These are phyloP conservation scores for Mustela nigripes DNA, from an alignment of 2,113 vertebrate species.

Conservation along the genomic window DNA sequence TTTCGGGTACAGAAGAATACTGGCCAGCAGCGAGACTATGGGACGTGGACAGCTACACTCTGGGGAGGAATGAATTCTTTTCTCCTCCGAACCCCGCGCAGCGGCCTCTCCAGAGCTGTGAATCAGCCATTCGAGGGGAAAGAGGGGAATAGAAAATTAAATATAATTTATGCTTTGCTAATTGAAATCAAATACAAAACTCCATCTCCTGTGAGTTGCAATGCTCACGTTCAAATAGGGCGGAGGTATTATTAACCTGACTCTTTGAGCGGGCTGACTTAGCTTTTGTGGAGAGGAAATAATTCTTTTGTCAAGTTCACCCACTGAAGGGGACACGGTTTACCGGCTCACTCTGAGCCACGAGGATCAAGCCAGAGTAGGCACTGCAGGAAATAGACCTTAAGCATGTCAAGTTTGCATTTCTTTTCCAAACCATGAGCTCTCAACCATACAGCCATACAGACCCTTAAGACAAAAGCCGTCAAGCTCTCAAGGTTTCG, in stretches of 20 bases:
- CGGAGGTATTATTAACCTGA: constrained; percentile 72
- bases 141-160: constrained; percentile 84
- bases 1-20: constrained; percentile 79
- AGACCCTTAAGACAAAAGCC: constrained; percentile 10
- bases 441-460: constrained; percentile 10
- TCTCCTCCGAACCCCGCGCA: constrained; percentile 71
- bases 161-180: constrained; percentile 88
- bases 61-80: constrained; percentile 58
- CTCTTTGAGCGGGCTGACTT: constrained; percentile 61
- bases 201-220: constrained; percentile 84
- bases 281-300: constrained; percentile 64
- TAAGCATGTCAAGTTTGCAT: neutral
- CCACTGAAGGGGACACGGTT: neutral
- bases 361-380: neutral
- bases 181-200: constrained; percentile 90
- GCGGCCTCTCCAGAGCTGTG: constrained; percentile 82
- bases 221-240: constrained; percentile 80
- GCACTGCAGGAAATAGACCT: neutral
- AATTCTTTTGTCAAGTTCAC: constrained; percentile 33
- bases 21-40: neutral
- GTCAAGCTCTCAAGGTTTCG: neutral
- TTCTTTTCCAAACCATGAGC: neutral
- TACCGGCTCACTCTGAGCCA: neutral
- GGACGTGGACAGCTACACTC: neutral
- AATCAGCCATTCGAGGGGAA: constrained; percentile 79